These are phyloP conservation scores for Paraescarpia echinospica DNA, from an alignment of 1,140 invertebrate genomes.

Conservation along the genomic window DNA sequence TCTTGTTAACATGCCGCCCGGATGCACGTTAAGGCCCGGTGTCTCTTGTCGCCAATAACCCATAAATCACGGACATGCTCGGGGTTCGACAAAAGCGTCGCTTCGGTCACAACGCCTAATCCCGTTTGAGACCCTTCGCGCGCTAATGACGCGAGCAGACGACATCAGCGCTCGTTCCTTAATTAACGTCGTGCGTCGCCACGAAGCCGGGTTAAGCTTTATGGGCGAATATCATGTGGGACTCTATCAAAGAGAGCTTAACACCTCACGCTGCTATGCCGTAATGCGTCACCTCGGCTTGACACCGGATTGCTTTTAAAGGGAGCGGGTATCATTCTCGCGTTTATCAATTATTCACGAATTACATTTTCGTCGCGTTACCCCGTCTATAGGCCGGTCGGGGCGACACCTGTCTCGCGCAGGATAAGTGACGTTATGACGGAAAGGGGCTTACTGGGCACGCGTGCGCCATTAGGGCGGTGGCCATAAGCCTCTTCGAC, in stretches of 20 bases:
- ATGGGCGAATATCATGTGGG: neutral
- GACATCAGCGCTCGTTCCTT: neutral
- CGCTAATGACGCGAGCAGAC: neutral
- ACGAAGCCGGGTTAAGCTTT: neutral
- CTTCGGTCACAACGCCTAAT: neutral
- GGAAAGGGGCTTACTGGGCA: neutral
- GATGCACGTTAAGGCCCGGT: neutral
- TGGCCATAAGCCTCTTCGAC: neutral
- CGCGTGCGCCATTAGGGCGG: neutral
- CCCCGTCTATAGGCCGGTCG: neutral
- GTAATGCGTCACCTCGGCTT: neutral
- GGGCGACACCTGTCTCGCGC: neutral
- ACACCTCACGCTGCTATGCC: neutral
- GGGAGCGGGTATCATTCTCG: neutral
- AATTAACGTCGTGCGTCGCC: neutral
- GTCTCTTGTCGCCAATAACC: neutral
- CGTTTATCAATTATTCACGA: conserved; percentile 6
- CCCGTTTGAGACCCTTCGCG: neutral
- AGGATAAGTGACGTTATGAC: neutral
- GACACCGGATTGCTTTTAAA: neutral
- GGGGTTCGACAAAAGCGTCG: neutral
- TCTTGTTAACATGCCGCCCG: neutral
- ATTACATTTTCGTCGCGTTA: neutral
- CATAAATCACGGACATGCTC: neutral
- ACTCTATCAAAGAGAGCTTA: conserved; percentile 5